These are phyloP conservation scores for Callitettix versicolor DNA, from an alignment of 1,140 invertebrate species.

Conservation along the genomic window DNA sequence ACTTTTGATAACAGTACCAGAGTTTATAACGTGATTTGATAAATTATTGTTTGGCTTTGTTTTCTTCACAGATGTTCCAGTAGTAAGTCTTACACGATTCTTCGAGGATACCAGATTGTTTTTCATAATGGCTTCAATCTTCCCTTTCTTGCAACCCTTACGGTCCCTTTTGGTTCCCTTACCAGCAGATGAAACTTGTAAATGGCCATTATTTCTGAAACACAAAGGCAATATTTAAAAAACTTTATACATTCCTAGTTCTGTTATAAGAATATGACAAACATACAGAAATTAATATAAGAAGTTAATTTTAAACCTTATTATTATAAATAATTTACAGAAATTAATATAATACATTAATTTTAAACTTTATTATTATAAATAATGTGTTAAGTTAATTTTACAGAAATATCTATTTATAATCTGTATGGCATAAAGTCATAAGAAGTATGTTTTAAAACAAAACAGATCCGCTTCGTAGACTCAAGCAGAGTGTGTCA, in stretches of 20 bases:
- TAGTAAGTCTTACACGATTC: constrained; percentile 15
- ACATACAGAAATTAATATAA: no score
- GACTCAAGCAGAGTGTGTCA: no score
- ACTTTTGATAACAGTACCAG: constrained; percentile 13
- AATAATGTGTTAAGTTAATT: no score
- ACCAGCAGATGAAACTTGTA: constrained; percentile 38
- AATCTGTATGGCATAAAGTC: no score
- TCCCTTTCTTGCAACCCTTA: constrained; percentile 38
- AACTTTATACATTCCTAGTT: background rate
- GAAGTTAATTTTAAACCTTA: no score
- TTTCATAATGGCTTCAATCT: constrained; percentile 30
- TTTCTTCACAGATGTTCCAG: constrained; percentile 26
- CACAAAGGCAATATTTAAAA: background rate
- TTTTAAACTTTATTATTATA: no score
- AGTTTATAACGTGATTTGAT: constrained; percentile 21
- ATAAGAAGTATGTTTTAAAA: no score
- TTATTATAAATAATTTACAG: no score
- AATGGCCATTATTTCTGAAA: constrained; percentile 43
- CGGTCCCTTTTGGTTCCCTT: constrained; percentile 41
- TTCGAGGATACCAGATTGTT: constrained; percentile 26
- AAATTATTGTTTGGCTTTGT: constrained; percentile 34
- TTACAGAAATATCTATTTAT: no score
- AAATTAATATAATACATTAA: no score
- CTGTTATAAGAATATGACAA: background rate
- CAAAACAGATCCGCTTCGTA: no score